Base-by-base conservation (phyloP, 2,113 vertebrate genomes). In the Petromus typicus region DNA sequence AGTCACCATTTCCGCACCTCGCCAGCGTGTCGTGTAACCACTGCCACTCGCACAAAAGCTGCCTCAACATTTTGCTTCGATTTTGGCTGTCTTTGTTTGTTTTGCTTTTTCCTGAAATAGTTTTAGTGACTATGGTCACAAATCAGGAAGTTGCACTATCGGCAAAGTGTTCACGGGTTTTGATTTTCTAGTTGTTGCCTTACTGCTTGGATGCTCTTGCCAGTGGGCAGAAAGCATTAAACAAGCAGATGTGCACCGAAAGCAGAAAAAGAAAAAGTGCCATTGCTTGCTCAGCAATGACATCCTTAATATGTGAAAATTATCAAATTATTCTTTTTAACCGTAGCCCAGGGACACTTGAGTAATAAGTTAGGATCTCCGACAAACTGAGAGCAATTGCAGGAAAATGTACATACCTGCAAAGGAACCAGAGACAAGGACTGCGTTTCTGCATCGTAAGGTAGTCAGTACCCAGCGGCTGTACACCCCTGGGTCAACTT, bases 261-360 rank as follows among this genome's bases (percentile, higher is more conserved):
- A 30, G 76, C 34, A 76, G 20, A 64, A 17, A 57, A 57, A 86
- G 22, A 84, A 86, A n/a, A 10, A 54, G 14, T 13, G 2, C 12
- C 51, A 51, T 27, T 89, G 12, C 69, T 79, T 86, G 32, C 48
- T 71, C 14, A 45, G 43, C 18, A 92, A 73, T 91, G 18, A 20
- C 27, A 84, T 34, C 27, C 37, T 93, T 87, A 66, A n/a, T 57
- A 57, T 45, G 64, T 91, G 32, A 91, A 93, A 81, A 73, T 63
- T 63, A 73, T n/a, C 27, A 7, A 14, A 22, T 94, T 56, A n/a
- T 86, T 80, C 23, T 54, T 90, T 69, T 4, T 84, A 16, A 37
- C 9, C 32, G 7, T 40, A 90, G 23, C 6, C 86, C 9, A 73
- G 5, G 43, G 64, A 57, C 32, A 85, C 14, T 45, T 54, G 25